These are phyloP conservation scores for Dicycla oo DNA, from an alignment of 2,888 invertebrate genomes.

Conservation along the genomic window DNA sequence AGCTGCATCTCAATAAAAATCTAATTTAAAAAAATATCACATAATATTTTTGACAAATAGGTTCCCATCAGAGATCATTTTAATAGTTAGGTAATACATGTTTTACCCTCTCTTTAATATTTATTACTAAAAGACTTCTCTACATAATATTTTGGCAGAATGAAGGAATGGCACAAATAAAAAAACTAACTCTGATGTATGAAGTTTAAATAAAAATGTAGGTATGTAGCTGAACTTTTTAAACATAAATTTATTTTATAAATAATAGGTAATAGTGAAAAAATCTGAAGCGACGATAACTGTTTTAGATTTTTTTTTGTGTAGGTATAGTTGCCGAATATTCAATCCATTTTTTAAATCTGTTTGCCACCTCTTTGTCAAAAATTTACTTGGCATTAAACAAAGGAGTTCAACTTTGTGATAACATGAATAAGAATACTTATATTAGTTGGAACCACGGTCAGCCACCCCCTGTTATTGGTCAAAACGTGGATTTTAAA, in stretches of 20 bases:
- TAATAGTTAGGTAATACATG: too few relatives aligned
- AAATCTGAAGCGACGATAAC: neutral
- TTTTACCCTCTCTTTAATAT: neutral
- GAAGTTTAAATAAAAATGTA: conserved; percentile 27
- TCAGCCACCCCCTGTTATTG: neutral
- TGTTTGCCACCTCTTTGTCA: neutral
- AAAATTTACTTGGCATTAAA: neutral
- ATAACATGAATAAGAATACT: neutral
- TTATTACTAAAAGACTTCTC: conserved; percentile 1
- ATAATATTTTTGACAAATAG: neutral
- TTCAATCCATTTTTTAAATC: neutral
- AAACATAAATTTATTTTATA: neutral
- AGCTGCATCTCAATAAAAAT: neutral
- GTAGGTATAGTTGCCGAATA: neutral
- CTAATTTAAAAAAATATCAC: neutral
- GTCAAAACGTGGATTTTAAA: neutral
- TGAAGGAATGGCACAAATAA: conserved; percentile 9
- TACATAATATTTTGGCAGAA: conserved; percentile 31
- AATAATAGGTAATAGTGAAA: neutral
- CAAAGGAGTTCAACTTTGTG: neutral
- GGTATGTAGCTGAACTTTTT: neutral
- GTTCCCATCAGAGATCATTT: neutral
- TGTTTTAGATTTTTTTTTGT: neutral
- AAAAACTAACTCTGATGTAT: conserved; percentile 3
- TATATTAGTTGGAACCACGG: neutral